These are phyloP conservation scores for Sinocyclocheilus rhinocerous DNA, from an alignment of 2,113 vertebrate species.

Conservation along the genomic window DNA sequence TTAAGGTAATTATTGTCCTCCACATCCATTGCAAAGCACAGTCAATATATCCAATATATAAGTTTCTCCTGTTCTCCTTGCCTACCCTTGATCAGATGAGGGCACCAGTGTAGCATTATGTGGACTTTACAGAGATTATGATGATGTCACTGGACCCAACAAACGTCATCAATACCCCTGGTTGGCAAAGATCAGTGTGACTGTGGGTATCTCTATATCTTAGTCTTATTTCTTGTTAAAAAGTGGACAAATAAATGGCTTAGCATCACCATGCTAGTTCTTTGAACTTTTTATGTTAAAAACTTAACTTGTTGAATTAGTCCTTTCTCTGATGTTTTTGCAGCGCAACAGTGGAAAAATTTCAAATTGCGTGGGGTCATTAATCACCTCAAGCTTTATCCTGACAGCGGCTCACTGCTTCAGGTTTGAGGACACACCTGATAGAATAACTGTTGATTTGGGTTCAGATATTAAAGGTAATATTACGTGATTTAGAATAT, in stretches of 20 bases:
- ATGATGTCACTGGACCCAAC: fast-evolving
- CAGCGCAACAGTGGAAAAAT: constrained; percentile 9
- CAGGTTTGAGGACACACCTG: constrained; percentile 15
- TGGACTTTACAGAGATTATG: constrained; percentile 69
- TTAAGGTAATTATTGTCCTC: neutral
- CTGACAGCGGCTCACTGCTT: constrained; percentile 80
- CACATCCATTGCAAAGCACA: neutral
- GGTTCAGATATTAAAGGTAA: neutral
- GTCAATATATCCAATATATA: neutral
- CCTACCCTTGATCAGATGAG: constrained; percentile 65
- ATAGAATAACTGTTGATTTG: constrained; percentile 36
- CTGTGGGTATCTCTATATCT: constrained; percentile 42
- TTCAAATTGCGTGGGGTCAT: constrained; percentile 68
- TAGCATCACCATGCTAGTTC: neutral
- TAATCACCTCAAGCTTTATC: constrained; percentile 68
- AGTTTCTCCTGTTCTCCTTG: neutral
- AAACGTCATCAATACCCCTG: constrained; percentile 63
- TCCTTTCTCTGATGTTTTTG: neutral
- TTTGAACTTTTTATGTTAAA: neutral
- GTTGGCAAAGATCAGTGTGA: constrained; percentile 55
- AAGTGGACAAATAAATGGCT: neutral
- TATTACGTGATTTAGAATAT: neutral
- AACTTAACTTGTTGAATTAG: neutral
- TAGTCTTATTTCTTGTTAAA: neutral
- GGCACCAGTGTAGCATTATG: constrained; percentile 64